Evolutionary conservation across 1,140 invertebrate genomes (phyloP).

Genomic region (Sycobia sp.): DNA sequence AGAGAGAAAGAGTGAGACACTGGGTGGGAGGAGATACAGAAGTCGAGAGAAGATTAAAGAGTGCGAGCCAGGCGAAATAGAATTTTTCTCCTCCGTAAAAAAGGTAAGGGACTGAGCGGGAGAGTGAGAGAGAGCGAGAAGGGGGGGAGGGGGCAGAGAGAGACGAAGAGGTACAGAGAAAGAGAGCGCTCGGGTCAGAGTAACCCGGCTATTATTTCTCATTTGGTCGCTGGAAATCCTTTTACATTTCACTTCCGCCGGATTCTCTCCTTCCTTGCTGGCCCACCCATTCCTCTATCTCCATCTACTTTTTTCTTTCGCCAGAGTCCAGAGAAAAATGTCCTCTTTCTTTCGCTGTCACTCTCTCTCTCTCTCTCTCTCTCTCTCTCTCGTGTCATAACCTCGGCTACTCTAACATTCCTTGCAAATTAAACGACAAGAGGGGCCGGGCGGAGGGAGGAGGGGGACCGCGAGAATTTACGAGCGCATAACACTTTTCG

Average conservation of each 20-base stretch:
- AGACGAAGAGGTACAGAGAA: slow-evolving; percentile 12
- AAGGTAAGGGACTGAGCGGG: neutral
- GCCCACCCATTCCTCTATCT: slow-evolving; percentile 14
- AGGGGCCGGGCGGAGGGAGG: no score
- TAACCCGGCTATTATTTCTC: slow-evolving; percentile 46
- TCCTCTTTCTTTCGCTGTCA: slow-evolving; percentile 10
- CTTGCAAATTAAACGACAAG: slow-evolving; percentile 35
- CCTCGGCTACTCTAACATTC: slow-evolving; percentile 28
- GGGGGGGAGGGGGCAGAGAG: neutral
- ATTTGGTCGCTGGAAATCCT: slow-evolving; percentile 45
- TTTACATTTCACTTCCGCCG: slow-evolving; percentile 37
- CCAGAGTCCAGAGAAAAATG: no score
- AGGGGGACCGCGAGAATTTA: slow-evolving; percentile 28
- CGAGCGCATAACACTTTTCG: slow-evolving; percentile 28
- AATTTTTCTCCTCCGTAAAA: slow-evolving; percentile 28
- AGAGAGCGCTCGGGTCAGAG: slow-evolving; percentile 5
- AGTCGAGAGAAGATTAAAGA: slow-evolving; percentile 32
- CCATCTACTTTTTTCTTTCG: no score
- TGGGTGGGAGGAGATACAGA: no score
- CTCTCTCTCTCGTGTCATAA: slow-evolving; percentile 26
- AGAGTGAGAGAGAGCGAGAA: slow-evolving; percentile 6
- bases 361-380: slow-evolving; percentile 6
- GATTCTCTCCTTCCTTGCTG: neutral
- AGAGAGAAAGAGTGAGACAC: no score
- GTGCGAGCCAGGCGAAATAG: slow-evolving; percentile 35